A percentile compares a stretch with the other conserved stretches of the same genome.
Conservation (phyloP, 2,888 invertebrate genomes). For the Yponomeuta sedellus region DNA sequence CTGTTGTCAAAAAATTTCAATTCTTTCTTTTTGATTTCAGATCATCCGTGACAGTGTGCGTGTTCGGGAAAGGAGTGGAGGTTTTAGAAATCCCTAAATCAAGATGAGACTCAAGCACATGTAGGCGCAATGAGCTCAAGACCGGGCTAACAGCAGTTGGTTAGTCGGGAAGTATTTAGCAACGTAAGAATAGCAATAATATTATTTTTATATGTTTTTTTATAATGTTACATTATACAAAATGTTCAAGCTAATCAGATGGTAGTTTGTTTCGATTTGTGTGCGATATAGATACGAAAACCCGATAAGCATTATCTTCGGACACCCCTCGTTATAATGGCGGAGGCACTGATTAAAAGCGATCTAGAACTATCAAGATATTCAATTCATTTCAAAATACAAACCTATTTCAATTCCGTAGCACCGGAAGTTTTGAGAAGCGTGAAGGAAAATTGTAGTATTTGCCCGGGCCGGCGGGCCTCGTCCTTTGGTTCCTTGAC, state of each 20-base stretch:
- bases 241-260: background rate
- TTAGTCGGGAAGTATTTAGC: background rate
- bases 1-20: background rate
- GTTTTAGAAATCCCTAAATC: conserved; percentile 30
- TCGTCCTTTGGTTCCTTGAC: too few species aligned
- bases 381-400: too few species aligned
- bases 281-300: background rate
- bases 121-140: background rate
- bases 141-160: background rate
- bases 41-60: conserved; percentile 36
- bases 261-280: background rate
- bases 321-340: too few species aligned
- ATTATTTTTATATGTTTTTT: background rate
- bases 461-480: too few species aligned
- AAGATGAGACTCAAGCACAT: background rate
- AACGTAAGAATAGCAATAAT: background rate
- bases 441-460: too few species aligned
- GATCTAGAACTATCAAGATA: too few species aligned
- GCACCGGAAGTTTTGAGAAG: too few species aligned
- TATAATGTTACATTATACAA: background rate
- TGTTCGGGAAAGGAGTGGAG: conserved; percentile 54
- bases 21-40: conserved; percentile 31
- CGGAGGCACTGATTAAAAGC: too few species aligned
- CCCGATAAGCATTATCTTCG: too few species aligned
- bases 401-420: too few species aligned